Conservation (phyloP, 2,797 vertebrate genomes). For the Gymnoscopelus braueri region DNA sequence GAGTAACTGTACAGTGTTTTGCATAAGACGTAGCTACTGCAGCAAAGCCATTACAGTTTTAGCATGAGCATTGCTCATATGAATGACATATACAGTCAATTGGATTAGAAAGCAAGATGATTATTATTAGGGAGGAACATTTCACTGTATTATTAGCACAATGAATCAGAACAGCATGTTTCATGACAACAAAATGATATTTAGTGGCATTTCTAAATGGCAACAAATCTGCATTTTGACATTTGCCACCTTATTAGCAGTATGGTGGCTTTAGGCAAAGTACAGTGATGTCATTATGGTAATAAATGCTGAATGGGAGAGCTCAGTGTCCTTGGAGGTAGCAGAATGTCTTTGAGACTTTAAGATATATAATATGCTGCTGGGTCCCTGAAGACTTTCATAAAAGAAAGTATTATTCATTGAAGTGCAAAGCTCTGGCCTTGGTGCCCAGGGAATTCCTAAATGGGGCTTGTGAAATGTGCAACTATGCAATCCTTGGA, state of each 20-base stretch:
- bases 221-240: constrained; percentile 35
- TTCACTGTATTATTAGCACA: constrained; percentile 48
- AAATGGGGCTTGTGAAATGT: background rate
- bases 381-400: background rate
- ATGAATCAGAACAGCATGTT: constrained; percentile 37
- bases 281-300: constrained; percentile 52
- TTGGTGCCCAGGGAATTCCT: background rate
- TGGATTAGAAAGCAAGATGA: constrained; percentile 20
- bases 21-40: background rate
- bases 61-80: too few relatives aligned
- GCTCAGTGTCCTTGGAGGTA: constrained; percentile 46
- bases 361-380: constrained; percentile 12
- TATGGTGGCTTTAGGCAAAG: constrained; percentile 28
- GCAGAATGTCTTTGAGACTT: constrained; percentile 25
- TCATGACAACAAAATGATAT: constrained; percentile 28
- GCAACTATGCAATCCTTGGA: background rate
- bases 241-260: constrained; percentile 24
- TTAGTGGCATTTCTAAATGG: constrained; percentile 46
- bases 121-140: constrained; percentile 1
- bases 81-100: background rate
- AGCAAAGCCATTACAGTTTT: too few relatives aligned
- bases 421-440: background rate
- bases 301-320: constrained; percentile 46
- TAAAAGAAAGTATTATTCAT: background rate
- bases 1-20: background rate